phyloP scores from a whole-genome alignment of 1,140 invertebrate species.

The Caerostris darwini region DNA sequence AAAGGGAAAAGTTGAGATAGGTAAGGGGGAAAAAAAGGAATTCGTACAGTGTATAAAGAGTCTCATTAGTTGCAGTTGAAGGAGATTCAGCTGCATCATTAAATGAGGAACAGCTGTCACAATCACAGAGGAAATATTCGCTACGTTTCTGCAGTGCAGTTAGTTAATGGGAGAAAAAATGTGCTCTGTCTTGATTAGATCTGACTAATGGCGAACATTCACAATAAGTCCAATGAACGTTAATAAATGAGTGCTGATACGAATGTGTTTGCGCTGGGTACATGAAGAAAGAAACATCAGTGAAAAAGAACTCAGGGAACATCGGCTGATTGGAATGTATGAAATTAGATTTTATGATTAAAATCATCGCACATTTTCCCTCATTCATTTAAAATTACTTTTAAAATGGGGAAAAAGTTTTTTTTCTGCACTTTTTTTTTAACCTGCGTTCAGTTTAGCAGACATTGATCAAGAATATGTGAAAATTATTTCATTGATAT shows the following conservation, averaged over 20 bases:
- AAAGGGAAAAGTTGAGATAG: neutral
- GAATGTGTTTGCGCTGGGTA: neutral
- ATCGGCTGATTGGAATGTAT: no score
- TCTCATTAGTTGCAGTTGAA: constrained; percentile 23
- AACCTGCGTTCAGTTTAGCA: no score
- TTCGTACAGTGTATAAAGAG: neutral
- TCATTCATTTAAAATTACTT: no score
- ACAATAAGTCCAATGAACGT: neutral
- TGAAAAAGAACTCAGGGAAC: no score
- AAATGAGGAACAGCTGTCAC: constrained; percentile 32
- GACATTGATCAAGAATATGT: no score
- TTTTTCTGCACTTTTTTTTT: no score
- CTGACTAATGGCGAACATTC: constrained; percentile 23
- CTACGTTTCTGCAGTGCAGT: neutral
- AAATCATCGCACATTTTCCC: no score
- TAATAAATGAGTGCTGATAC: neutral
- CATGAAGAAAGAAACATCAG: no score
- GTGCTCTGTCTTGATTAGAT: constrained; percentile 12
- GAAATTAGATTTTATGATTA: no score
- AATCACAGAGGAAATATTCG: constrained; percentile 24
- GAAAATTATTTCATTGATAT: no score
- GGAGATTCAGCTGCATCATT: constrained; percentile 7
- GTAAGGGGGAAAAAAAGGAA: neutral
- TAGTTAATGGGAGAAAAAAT: constrained; percentile 14
- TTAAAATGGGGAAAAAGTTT: no score